A percentile compares a stretch with the other conserved stretches of the same genome.
Evolutionary conservation across 1,140 invertebrate genomes (phyloP).

Genomic region (Orius insidiosus): DNA sequence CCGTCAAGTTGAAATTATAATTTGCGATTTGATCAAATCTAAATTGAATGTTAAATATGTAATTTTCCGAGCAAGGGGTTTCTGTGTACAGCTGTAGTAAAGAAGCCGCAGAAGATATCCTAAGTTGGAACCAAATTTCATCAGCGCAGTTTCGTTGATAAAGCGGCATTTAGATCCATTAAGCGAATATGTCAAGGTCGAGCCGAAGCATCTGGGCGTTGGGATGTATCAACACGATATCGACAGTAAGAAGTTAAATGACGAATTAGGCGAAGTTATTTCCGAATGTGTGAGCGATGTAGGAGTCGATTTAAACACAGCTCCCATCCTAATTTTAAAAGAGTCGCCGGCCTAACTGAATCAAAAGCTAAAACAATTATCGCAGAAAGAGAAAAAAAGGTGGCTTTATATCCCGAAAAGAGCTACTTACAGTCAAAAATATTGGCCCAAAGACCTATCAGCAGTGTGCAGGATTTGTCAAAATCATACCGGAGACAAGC

Average conservation of each 20-base stretch:
- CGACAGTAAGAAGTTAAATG: constrained; percentile 50
- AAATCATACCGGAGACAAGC: constrained; percentile 39
- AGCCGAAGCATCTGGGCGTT: constrained; percentile 74
- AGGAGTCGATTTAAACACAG: constrained; percentile 75
- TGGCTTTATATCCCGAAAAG: constrained; percentile 47
- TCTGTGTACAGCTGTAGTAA: constrained; percentile 77
- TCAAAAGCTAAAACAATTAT: constrained; percentile 59
- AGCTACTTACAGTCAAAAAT: constrained; percentile 55
- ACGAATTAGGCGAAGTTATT: constrained; percentile 52
- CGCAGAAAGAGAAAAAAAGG: constrained; percentile 48
- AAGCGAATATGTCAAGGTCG: constrained; percentile 78
- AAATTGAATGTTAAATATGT: constrained; percentile 41
- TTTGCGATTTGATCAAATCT: constrained; percentile 48
- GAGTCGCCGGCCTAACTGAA: constrained; percentile 63
- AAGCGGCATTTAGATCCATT: constrained; percentile 73
- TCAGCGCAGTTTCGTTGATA: constrained; percentile 74
- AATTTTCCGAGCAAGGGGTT: constrained; percentile 75
- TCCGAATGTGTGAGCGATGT: constrained; percentile 80
- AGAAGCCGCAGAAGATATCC: constrained; percentile 66
- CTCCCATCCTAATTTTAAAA: constrained; percentile 56
- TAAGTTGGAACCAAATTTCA: constrained; percentile 55
- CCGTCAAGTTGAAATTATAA: constrained; percentile 59
- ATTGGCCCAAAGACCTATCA: constrained; percentile 68
- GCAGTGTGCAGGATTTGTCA: constrained; percentile 81
- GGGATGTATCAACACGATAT: constrained; percentile 89